Evolutionary conservation across 2,888 invertebrate species (phyloP).

Genomic region (Eumerus sabulonum): DNA sequence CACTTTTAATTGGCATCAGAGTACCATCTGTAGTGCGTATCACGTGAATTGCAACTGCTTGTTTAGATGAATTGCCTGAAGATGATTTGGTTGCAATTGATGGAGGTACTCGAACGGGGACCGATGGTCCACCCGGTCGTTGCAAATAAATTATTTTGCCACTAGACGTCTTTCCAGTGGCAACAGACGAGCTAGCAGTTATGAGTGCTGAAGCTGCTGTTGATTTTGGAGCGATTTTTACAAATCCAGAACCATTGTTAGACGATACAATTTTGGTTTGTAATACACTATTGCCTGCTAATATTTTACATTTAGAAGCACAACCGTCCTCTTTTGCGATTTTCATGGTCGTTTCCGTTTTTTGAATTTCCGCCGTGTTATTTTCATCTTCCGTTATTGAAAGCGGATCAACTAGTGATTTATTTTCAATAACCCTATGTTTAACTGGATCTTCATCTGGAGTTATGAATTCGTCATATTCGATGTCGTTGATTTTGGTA

Average conservation of each 20-base stretch:
- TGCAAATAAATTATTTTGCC: constrained; percentile 80
- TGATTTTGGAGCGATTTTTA: constrained; percentile 52
- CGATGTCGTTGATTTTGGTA: constrained; percentile 11
- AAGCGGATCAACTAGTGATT: constrained; percentile 2
- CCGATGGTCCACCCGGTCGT: constrained; percentile 72
- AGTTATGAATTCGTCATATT: constrained; percentile 32
- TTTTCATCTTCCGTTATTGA: constrained; percentile 9
- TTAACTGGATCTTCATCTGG: constrained; percentile 24
- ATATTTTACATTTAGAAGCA: constrained; percentile 13
- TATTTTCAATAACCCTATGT: constrained; percentile 2
- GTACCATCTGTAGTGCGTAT: constrained; percentile 72
- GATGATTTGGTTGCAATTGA: constrained; percentile 16
- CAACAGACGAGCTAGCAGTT: constrained; percentile 32
- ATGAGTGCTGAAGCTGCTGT: constrained; percentile 2
- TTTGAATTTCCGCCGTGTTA: neutral
- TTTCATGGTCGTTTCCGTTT: neutral
- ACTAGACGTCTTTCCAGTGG: constrained; percentile 75
- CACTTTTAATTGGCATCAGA: constrained; percentile 71
- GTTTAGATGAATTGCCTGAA: constrained; percentile 51
- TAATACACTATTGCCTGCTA: constrained; percentile 42
- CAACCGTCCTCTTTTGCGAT: constrained; percentile 10
- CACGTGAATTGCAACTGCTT: constrained; percentile 73
- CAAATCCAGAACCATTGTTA: constrained; percentile 19
- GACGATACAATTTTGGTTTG: constrained; percentile 43
- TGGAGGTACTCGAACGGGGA: constrained; percentile 55